Evolutionary conservation across 2,888 invertebrate species (phyloP), one percentile per base, ranked within the genome.

Genomic region (Sinohyriopsis cumingii): DNA sequence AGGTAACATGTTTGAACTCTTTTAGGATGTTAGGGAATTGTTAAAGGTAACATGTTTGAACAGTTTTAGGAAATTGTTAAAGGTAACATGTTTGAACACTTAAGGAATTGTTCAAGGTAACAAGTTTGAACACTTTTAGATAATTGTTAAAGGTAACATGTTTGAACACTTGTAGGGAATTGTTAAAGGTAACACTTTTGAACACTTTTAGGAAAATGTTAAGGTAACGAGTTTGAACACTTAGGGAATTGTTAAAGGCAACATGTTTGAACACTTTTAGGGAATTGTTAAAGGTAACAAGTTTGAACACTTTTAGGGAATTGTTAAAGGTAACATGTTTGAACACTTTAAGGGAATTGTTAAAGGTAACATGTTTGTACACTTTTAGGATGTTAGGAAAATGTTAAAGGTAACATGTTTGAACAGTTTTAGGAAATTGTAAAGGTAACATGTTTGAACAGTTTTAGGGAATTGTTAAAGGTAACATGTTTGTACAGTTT

Each of bases 101-200:
- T 62, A n/a, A n/a, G n/a, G n/a, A n/a, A n/a, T n/a, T n/a, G n/a
- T n/a, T n/a, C n/a, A 33, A 33, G 33, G 33, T n/a, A n/a, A 54
- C 12, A 55, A 15, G 25, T 28, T 33, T 15, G 4, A n/a, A 24
- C 19, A 33, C n/a, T 33, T 62, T 9, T 20, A 28, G 18, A n/a
- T n/a, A n/a, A n/a, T n/a, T n/a, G n/a, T n/a, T n/a, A n/a, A 33
- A 33, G 33, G 33, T n/a, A n/a, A 54, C 12, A 55, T 22, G 25
- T 28, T 33, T 15, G 4, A n/a, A 24, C 19, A 33, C n/a, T 33
- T 62, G 3, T 20, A 28, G 18, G 89, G 94, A 95, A 88, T 93
- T 94, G 84, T 92, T 91, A 24, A 33, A 33, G 33, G 33, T n/a
- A n/a, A 54, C 12, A 55, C 15, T 18, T 28, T 33, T 15, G 4